A percentile compares a stretch with the other conserved stretches of the same genome.
phyloP scores from a whole-genome alignment of 2,797 vertebrate genomes.

The Dermochelys coriacea region DNA sequence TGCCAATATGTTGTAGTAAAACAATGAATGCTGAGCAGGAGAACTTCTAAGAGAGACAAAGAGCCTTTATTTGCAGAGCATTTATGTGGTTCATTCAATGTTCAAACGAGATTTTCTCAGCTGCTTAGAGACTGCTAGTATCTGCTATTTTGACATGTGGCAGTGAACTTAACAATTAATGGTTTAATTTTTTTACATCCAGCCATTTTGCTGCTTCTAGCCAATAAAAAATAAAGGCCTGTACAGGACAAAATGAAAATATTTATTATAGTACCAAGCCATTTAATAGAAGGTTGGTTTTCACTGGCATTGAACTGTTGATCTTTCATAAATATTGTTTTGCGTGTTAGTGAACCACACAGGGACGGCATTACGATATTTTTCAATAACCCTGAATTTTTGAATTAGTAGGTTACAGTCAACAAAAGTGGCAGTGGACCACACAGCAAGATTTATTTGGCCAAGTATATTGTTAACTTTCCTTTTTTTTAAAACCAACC shows the following conservation, averaged over 20 bases:
- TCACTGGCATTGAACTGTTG: not conserved
- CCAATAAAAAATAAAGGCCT: constrained; percentile 32
- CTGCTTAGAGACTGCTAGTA: not conserved
- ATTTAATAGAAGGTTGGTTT: constrained; percentile 43
- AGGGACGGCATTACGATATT: constrained; percentile 58
- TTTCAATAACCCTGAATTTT: constrained; percentile 58
- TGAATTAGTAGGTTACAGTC: constrained; percentile 40
- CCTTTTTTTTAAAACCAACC: not conserved
- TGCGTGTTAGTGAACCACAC: constrained; percentile 38
- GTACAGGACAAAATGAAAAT: constrained; percentile 32
- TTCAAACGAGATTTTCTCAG: constrained; percentile 2
- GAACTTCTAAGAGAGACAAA: constrained; percentile 29
- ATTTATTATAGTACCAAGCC: constrained; percentile 50
- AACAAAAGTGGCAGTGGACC: constrained; percentile 49
- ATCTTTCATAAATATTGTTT: constrained; percentile 54
- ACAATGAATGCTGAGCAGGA: not conserved
- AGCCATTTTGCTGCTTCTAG: constrained; percentile 8
- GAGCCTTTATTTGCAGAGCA: not conserved
- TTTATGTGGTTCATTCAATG: not conserved
- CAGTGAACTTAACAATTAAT: constrained; percentile 16
- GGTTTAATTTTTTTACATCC: constrained; percentile 30
- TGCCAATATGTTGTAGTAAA: constrained; percentile 8
- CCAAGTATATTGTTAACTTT: constrained; percentile 33
- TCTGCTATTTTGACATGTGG: constrained; percentile 48
- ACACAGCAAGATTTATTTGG: constrained; percentile 53